phyloP scores from a whole-genome alignment of 2,113 vertebrate species.

The Cololabis saira region DNA sequence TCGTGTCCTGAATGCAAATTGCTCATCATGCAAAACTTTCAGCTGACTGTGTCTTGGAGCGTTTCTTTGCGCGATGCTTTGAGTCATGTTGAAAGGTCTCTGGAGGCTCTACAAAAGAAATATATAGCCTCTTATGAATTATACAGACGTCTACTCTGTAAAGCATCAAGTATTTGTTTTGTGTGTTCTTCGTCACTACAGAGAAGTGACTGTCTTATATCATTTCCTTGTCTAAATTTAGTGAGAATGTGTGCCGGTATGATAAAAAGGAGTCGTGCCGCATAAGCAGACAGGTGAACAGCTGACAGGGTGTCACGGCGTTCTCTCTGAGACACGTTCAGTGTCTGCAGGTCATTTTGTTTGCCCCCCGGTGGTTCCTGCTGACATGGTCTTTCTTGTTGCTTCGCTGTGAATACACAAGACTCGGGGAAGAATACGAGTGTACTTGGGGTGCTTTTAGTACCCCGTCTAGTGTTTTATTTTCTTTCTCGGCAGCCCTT shows the following conservation, averaged over 20 bases:
- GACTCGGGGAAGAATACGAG: background rate
- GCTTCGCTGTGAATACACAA: constrained; percentile 1
- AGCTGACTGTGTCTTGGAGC: constrained; percentile 13
- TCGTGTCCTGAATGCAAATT: constrained; percentile 44
- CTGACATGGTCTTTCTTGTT: constrained; percentile 15
- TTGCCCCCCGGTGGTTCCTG: constrained; percentile 23
- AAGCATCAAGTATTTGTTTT: constrained; percentile 29
- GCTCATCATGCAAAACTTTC: constrained; percentile 26
- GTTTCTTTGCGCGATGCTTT: constrained; percentile 13
- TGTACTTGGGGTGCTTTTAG: no score
- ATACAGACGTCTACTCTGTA: constrained; percentile 25
- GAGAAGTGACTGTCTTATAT: constrained; percentile 18
- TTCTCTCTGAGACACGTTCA: constrained; percentile 23
- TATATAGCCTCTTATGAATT: constrained; percentile 39
- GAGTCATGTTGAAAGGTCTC: constrained; percentile 24
- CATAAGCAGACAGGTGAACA: constrained; percentile 29
- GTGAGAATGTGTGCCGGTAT: constrained; percentile 19
- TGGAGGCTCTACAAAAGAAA: constrained; percentile 25
- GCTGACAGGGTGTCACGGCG: constrained; percentile 21
- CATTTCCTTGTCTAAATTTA: constrained; percentile 54
- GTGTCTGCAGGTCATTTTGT: constrained; percentile 3
- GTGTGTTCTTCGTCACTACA: constrained; percentile 22
- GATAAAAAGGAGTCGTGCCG: constrained; percentile 38
- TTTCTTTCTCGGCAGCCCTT: no score
- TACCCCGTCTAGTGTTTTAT: no score